These are phyloP conservation scores for Bombyx huttoni DNA, from an alignment of 2,888 invertebrate genomes.

Conservation along the genomic window DNA sequence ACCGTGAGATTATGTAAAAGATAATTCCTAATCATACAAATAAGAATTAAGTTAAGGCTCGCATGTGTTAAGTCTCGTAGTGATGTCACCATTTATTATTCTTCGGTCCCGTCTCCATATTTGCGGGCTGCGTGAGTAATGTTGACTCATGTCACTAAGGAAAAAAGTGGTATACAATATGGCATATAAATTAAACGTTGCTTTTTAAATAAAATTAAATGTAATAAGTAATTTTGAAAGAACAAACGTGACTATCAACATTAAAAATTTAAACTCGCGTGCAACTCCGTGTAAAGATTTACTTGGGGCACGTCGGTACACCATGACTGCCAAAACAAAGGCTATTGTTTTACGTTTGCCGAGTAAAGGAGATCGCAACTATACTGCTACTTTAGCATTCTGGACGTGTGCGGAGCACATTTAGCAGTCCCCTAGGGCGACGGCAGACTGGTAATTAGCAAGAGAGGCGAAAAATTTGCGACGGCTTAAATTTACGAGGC, in stretches of 20 bases:
- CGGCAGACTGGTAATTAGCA: conserved; percentile 67
- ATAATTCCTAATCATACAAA: conserved; percentile 2
- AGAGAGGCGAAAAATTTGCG: conserved; percentile 70
- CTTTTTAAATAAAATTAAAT: background rate
- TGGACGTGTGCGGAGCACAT: conserved; percentile 62
- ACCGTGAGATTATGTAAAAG: background rate
- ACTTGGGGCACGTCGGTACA: conserved; percentile 41
- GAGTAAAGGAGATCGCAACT: conserved; percentile 46
- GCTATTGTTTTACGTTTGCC: conserved; percentile 54
- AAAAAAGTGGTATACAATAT: conserved; percentile 26
- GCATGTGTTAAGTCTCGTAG: conserved; percentile 34
- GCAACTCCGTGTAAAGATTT: conserved; percentile 31
- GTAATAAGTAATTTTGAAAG: conserved; percentile 6
- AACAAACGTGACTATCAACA: conserved; percentile 9
- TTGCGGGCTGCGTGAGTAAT: conserved; percentile 34
- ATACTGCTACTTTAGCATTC: conserved; percentile 55
- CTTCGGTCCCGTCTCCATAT: conserved; percentile 35
- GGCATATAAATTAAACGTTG: background rate
- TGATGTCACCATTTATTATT: conserved; percentile 66
- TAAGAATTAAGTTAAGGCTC: conserved; percentile 19
- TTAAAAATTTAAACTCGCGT: conserved; percentile 18
- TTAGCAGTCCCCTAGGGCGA: conserved; percentile 64
- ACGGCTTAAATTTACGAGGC: conserved; percentile 70
- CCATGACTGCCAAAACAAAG: conserved; percentile 58
- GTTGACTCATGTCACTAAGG: conserved; percentile 44